Conservation (phyloP, 2,113 vertebrate species). For the Paradoxurus hermaphroditus region DNA sequence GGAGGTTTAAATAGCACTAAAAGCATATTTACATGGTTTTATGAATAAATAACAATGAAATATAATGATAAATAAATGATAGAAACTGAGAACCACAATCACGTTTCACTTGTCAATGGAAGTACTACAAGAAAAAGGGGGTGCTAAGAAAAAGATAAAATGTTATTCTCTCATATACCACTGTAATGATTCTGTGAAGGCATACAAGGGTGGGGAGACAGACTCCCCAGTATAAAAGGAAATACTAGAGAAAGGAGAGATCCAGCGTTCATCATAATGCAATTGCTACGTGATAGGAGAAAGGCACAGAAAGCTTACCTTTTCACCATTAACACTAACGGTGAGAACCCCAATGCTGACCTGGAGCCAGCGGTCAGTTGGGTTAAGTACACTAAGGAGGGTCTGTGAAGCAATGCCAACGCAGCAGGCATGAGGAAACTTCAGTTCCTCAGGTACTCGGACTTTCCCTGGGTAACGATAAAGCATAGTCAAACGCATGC, state of each 20-base stretch:
- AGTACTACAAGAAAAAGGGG: not conserved
- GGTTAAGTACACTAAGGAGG: constrained; percentile 91
- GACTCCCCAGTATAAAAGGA: not conserved
- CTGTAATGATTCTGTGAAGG: not conserved
- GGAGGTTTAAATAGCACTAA: not conserved
- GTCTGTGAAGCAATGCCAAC: constrained; percentile 95
- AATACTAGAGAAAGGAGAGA: not conserved
- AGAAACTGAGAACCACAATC: not conserved
- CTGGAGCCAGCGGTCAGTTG: constrained; percentile 94
- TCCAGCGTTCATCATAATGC: not conserved
- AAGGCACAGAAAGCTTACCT: constrained; percentile 75
- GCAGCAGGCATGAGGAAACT: constrained; percentile 93
- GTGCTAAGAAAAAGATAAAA: not conserved
- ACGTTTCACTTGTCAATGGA: not conserved
- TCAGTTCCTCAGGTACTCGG: constrained; percentile 92
- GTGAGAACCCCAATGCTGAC: constrained; percentile 88
- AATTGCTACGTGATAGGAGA: not conserved
- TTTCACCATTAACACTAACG: constrained; percentile 91
- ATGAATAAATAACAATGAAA: not conserved
- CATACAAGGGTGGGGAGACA: fast-evolving
- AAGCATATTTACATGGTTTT: not conserved
- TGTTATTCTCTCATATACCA: not conserved
- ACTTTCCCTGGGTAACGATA: constrained; percentile 82
- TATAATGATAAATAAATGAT: not conserved
- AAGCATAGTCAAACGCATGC: not conserved